Evolutionary conservation across 2,113 vertebrate species (phyloP).

Genomic region (Gymnogyps californianus): DNA sequence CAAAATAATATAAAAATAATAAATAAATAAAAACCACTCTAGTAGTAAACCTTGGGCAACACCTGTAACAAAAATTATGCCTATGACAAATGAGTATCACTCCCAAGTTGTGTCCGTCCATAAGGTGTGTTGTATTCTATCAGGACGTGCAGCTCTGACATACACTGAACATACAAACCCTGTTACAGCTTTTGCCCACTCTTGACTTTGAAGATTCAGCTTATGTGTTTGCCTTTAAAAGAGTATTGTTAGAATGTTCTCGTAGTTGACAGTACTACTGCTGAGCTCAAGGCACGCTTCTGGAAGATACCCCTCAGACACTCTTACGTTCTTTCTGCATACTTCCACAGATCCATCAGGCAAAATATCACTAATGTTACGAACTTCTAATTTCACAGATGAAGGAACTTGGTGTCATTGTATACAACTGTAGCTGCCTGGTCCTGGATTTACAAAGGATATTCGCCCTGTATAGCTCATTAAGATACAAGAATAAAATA

Average conservation of each 20-base stretch:
- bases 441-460: slow-evolving; percentile 92
- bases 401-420: slow-evolving; percentile 91
- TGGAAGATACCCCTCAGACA: background rate
- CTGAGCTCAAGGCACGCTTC: background rate
- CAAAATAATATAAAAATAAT: background rate
- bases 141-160: background rate
- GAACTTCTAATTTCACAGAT: slow-evolving; percentile 80
- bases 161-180: background rate
- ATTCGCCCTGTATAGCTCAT: slow-evolving; percentile 83
- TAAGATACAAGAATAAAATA: slow-evolving; percentile 78
- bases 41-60: background rate
- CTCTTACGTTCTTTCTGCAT: background rate
- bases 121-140: background rate
- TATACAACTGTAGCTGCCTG: slow-evolving; percentile 95
- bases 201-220: background rate
- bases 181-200: background rate
- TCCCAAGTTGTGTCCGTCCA: background rate
- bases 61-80: background rate
- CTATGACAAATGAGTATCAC: background rate
- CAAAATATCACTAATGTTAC: background rate
- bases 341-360: background rate
- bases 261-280: background rate
- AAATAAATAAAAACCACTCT: background rate
- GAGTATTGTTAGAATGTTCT: background rate
- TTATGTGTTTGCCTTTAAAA: background rate